Percentiles rank a stretch among this genome's conserved stretches.
Evolutionary conservation across 2,797 vertebrate genomes (phyloP).

Genomic region (Margarornis squamiger): DNA sequence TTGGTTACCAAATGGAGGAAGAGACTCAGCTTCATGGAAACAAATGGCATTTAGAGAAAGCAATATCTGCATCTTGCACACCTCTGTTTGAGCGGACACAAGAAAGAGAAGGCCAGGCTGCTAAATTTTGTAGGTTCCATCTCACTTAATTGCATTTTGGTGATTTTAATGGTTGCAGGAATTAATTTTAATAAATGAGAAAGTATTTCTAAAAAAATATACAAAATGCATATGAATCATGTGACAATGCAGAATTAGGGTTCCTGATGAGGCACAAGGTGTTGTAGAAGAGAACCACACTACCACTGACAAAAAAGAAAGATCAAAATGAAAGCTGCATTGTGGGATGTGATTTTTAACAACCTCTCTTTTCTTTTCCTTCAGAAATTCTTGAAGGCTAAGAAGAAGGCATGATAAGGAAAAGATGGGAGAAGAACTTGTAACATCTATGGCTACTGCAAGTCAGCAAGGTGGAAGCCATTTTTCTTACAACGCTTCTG

Average conservation of each 20-base stretch:
- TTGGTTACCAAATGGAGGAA: background rate
- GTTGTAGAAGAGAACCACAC: background rate
- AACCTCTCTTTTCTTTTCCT: background rate
- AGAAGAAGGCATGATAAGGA: background rate
- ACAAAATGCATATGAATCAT: background rate
- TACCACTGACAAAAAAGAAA: background rate
- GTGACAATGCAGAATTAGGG: background rate
- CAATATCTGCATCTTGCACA: background rate
- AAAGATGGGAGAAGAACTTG: background rate
- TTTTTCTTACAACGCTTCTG: accelerated
- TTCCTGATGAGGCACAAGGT: background rate
- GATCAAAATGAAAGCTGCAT: background rate
- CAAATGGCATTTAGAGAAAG: background rate
- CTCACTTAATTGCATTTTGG: background rate
- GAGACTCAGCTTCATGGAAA: background rate
- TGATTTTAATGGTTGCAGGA: background rate
- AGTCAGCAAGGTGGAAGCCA: background rate
- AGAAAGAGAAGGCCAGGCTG: background rate
- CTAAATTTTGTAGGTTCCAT: background rate
- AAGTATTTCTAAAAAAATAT: background rate
- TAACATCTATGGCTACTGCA: background rate
- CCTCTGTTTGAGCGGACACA: background rate
- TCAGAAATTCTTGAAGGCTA: background rate
- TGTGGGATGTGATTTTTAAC: background rate
- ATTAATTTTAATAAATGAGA: background rate